Base-by-base conservation (phyloP, 1,140 invertebrate genomes). In the Cryptotermes secundus region DNA sequence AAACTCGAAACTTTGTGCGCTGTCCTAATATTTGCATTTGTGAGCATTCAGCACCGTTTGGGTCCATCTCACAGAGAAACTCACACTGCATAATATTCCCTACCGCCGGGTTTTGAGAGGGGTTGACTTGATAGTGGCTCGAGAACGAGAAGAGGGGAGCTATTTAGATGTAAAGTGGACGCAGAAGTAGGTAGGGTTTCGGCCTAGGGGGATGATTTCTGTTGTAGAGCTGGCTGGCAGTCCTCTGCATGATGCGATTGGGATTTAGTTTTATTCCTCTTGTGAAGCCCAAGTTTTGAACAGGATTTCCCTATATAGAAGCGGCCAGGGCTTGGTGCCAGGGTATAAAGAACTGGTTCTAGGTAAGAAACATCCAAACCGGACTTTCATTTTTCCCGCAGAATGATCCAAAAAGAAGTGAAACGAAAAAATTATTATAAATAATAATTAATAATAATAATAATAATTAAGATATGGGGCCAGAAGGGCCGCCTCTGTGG, bases 161-260 rank as follows among this genome's bases (percentile, higher is more conserved):
- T 82, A 82, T 82, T 82, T 82, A 82, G 81, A 82, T 82, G 81
- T 82, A 82, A 82, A 82, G 81, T 82, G 59, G 59, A n/a, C 59
- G 26, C 59, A 72, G 59, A 72, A 72, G 59, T 31, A 31, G 26
- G 59, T 31, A 72, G 59, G 31, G 59, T 72, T 72, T 72, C n/a
- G 59, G 31, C n/a, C 26, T 72, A 49, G 1, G 19, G 45, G 45
- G 45, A 49, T 3, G 59, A 72, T 3, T 72, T 31, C 59, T 49
- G 45, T 19, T 49, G 45, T 19, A 19, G 45, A 22, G 1, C 45
- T 72, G 53, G 53, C 53, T 24, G n/a, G 59, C 59, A 31, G 4
- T 31, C 59, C 59, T 72, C 53, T 59, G 10, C 59, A 72, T 31
- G 59, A 72, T 31, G 59, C 59, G 31, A 31, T 72, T n/a, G n/a